phyloP scores from a whole-genome alignment of 2,797 vertebrate species.

The Sternotherus odoratus region DNA sequence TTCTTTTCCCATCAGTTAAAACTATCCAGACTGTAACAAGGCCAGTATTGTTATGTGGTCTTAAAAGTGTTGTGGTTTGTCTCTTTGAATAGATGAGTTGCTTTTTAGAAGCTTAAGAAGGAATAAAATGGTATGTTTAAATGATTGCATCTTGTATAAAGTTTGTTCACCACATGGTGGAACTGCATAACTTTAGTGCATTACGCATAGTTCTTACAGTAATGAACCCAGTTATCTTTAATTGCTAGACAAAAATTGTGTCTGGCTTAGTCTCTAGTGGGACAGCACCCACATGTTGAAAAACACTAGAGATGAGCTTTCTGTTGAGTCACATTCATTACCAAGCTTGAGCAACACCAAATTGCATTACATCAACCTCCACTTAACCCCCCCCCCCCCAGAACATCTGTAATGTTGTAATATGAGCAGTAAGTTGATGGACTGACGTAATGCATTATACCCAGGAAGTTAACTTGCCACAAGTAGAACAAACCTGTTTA shows the following conservation, averaged over 20 bases:
- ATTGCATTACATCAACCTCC: background rate
- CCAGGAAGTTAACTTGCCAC: background rate
- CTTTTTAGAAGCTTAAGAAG: background rate
- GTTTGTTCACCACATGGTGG: conserved; percentile 28
- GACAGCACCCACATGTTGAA: background rate
- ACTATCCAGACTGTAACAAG: background rate
- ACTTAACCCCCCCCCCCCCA: background rate
- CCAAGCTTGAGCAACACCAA: background rate
- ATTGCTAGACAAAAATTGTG: background rate
- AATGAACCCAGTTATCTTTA: background rate
- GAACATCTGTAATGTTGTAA: background rate
- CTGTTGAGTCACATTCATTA: background rate
- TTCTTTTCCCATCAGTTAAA: background rate
- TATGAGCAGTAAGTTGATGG: background rate
- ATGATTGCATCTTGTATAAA: background rate
- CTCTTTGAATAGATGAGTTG: background rate
- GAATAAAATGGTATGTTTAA: background rate
- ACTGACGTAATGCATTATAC: background rate
- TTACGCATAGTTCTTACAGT: background rate
- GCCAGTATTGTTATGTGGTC: background rate
- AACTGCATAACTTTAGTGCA: conserved; percentile 24
- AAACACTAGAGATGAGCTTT: background rate
- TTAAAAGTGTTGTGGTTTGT: background rate
- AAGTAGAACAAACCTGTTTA: background rate
- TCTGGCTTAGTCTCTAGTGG: background rate